phyloP scores from a whole-genome alignment of 2,888 invertebrate species.

The Gymnoscelis rufifasciata region DNA sequence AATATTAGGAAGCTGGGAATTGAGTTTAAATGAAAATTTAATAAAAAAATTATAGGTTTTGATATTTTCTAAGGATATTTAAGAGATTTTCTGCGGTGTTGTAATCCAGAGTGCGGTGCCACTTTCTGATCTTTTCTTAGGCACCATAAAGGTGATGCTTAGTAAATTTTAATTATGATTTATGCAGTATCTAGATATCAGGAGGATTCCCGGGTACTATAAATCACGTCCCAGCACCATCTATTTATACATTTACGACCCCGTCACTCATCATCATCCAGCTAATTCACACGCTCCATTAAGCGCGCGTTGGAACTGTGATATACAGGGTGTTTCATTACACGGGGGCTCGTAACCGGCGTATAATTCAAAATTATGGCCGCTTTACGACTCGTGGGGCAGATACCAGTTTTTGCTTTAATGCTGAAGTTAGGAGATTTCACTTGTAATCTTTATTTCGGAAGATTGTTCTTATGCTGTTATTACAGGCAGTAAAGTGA shows the following conservation, averaged over 20 bases:
- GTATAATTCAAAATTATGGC: conserved; percentile 68
- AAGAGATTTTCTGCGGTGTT: too few relatives aligned
- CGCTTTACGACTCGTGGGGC: conserved; percentile 48
- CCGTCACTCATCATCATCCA: conserved; percentile 26
- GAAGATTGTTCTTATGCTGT: conserved; percentile 20
- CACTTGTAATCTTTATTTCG: conserved; percentile 23
- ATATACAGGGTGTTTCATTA: conserved; percentile 70
- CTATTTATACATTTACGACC: not conserved
- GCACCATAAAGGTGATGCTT: too few relatives aligned
- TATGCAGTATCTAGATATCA: too few relatives aligned
- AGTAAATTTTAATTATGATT: too few relatives aligned
- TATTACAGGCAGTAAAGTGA: conserved; percentile 13
- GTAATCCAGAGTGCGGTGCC: too few relatives aligned
- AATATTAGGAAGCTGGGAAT: too few relatives aligned
- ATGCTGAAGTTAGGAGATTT: conserved; percentile 23
- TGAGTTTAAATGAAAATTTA: too few relatives aligned
- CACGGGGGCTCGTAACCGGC: conserved; percentile 55
- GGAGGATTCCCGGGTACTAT: too few relatives aligned
- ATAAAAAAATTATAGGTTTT: too few relatives aligned
- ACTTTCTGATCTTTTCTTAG: too few relatives aligned
- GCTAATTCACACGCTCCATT: conserved; percentile 61
- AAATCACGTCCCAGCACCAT: too few relatives aligned
- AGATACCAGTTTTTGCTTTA: conserved; percentile 28
- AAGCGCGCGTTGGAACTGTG: conserved; percentile 58
- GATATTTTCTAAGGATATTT: too few relatives aligned